Evolutionary conservation across 2,113 vertebrate species (phyloP).

Genomic region (Monopterus albus): DNA sequence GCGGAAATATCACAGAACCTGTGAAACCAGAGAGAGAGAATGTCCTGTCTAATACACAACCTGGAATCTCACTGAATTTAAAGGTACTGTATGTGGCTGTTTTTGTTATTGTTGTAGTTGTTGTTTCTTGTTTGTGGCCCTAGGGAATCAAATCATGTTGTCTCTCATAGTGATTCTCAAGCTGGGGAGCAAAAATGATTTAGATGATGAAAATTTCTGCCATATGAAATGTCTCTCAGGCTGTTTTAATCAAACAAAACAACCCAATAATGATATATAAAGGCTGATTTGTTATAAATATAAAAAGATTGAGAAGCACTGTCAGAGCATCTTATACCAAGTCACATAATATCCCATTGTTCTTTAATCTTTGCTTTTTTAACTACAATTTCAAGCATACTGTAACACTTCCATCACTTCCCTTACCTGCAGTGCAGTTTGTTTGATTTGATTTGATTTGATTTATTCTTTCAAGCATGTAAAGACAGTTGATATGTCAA

Average conservation of each 20-base stretch:
- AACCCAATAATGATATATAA: background rate
- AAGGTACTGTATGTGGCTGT: conserved; percentile 72
- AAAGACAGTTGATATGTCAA: too few species aligned
- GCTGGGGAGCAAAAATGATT: background rate
- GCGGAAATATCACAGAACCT: conserved; percentile 63
- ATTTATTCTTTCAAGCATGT: too few species aligned
- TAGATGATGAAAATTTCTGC: background rate
- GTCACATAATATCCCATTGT: background rate
- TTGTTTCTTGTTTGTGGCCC: background rate
- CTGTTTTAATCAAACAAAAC: background rate
- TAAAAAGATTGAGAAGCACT: background rate
- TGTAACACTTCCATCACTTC: background rate
- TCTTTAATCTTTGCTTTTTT: background rate
- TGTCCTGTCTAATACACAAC: conserved; percentile 50
- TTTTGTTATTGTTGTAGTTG: too few species aligned
- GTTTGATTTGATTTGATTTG: too few species aligned
- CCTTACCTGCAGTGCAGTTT: conserved; percentile 27
- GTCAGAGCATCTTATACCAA: too few species aligned
- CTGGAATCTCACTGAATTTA: conserved; percentile 69
- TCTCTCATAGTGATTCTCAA: background rate
- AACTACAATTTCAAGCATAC: background rate
- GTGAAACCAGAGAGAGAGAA: conserved; percentile 66
- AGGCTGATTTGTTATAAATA: too few species aligned
- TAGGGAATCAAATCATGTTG: background rate
- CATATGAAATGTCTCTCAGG: background rate